Evolutionary conservation across 2,888 invertebrate species (phyloP).

Genomic region (Tubulanus polymorphus): DNA sequence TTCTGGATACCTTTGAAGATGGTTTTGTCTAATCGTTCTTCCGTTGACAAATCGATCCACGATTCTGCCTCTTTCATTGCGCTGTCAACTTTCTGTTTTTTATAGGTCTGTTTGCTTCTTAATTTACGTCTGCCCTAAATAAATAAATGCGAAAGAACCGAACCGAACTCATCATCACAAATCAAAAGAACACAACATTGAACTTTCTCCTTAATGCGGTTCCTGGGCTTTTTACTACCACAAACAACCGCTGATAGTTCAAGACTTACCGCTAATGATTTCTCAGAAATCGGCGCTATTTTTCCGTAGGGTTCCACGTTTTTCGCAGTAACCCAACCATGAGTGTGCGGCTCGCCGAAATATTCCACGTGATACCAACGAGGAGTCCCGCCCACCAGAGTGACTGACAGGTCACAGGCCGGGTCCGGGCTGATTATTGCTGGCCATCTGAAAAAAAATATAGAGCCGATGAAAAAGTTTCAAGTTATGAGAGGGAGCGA

Average conservation of each 20-base stretch:
- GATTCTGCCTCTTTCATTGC: conserved; percentile 30
- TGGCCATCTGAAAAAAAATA: conserved; percentile 37
- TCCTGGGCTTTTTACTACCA: too few species aligned
- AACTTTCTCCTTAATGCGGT: too few species aligned
- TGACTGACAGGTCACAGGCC: conserved; percentile 20
- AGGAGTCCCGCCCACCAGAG: conserved; percentile 26
- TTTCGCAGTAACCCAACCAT: conserved; percentile 33
- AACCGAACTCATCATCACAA: too few species aligned
- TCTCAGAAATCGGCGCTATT: not conserved
- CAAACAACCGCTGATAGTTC: too few species aligned
- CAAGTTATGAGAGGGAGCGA: too few species aligned
- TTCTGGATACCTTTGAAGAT: too few species aligned
- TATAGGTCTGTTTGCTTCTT: conserved; percentile 20
- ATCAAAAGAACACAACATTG: too few species aligned
- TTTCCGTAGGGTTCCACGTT: conserved; percentile 27
- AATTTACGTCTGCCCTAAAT: too few species aligned
- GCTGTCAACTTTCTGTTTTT: conserved; percentile 19
- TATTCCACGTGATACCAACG: conserved; percentile 42
- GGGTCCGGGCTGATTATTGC: conserved; percentile 37
- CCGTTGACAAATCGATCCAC: conserved; percentile 17
- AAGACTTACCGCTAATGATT: too few species aligned
- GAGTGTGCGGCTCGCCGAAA: conserved; percentile 34
- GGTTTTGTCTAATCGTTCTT: conserved; percentile 24
- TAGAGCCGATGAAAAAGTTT: too few species aligned
- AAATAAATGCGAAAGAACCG: too few species aligned